Evolutionary conservation across 2,888 invertebrate genomes (phyloP), one percentile per base, ranked within the genome.

Genomic region (Mythimna pallens): DNA sequence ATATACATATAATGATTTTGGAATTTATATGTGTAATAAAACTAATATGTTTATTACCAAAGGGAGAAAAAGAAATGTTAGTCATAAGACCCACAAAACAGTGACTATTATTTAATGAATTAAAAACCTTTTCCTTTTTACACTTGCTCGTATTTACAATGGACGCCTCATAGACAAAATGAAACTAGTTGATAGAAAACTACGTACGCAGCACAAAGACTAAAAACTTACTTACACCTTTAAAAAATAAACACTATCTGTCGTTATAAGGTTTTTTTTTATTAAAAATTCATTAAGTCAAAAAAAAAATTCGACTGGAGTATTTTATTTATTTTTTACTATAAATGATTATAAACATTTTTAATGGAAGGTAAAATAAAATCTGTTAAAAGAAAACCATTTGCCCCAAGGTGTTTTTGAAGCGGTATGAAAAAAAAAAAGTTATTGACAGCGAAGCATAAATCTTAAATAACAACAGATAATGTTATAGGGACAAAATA

Each of bases 61-160:
- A 47, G 4, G 1, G 3, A 81, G 81, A 83, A 43, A 43, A 17
- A 47, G 6, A 85, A 83, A 47, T 67, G 65, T 50, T 73, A 74
- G 67, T 77, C 63, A 70, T 67, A 63, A 71, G 85, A 90, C 90
- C 86, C 89, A 77, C 89, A 94, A 93, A 94, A 93, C 92, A 94
- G 91, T 92, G 93, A 93, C 89, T 17, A 87, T 65, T 57, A 70
- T 68, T 68, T 67, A 73, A 70, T 77, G 74, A n/a, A 79, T 12
- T 47, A 65, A 73, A 75, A 74, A 78, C 25, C 78, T 85, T 84
- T 90, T 94, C 93, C 91, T 93, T 92, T 95, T 93, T 85, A 95
- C 96, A 96, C 95, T 96, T 96, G 96, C 94, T 95, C 92, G 93
- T 95, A 96, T 95, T 95, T 95, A 96, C 95, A 96, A 94, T 90